Evolutionary conservation across 2,797 vertebrate genomes (phyloP).

Genomic region (Pitangus sulphuratus): DNA sequence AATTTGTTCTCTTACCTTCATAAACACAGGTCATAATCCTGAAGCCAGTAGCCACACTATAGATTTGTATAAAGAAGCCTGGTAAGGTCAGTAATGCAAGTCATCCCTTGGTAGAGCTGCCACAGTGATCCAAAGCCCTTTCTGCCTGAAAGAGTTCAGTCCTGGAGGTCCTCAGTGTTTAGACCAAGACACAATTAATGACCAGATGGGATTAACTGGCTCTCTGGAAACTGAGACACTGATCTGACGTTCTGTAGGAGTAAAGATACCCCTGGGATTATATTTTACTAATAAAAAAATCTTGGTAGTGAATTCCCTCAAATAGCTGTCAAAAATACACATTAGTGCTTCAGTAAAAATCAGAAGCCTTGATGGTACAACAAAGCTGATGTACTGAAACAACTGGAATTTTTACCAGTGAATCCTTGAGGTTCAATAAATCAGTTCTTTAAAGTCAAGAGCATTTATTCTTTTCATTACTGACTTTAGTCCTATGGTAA

Average conservation of each 20-base stretch:
- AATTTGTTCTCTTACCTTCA: background rate
- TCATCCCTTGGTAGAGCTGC: background rate
- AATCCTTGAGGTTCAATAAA: background rate
- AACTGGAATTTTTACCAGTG: background rate
- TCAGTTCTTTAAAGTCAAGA: constrained; percentile 22
- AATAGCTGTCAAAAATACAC: background rate
- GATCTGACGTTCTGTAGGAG: constrained; percentile 21
- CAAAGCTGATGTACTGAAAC: background rate
- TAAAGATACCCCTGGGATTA: constrained; percentile 25
- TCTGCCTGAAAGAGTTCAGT: background rate
- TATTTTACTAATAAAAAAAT: constrained; percentile 58
- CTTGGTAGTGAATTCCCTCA: background rate
- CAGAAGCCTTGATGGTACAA: background rate
- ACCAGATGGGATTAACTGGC: background rate
- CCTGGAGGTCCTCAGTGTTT: background rate
- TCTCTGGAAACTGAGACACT: background rate
- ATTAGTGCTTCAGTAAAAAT: background rate
- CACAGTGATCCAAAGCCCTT: background rate
- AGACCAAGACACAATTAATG: constrained; percentile 35
- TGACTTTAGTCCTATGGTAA: constrained; percentile 28
- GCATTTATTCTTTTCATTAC: background rate
- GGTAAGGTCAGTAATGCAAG: background rate
- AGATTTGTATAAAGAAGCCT: background rate
- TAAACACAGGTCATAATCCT: background rate
- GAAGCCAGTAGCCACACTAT: background rate